These are phyloP conservation scores for Oostethus manadensis DNA, from an alignment of 2,113 vertebrate species.

Conservation along the genomic window DNA sequence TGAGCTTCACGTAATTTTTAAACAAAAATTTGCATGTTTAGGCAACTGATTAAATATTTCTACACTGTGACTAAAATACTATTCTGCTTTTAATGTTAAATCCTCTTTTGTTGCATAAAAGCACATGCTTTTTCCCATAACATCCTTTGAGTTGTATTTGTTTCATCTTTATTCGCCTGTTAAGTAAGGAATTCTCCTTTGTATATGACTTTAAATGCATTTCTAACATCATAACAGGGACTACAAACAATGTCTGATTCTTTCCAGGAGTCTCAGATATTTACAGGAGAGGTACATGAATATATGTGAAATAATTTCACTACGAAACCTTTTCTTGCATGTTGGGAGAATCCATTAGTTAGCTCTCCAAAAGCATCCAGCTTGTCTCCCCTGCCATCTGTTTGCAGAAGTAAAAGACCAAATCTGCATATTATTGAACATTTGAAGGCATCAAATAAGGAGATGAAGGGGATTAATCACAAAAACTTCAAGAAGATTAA, in stretches of 20 bases:
- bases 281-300: neutral
- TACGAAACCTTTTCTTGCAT: neutral
- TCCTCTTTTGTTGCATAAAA: neutral
- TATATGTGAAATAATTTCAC: too few relatives aligned
- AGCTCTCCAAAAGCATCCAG: slow-evolving; percentile 19
- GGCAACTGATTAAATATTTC: too few relatives aligned
- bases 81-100: slow-evolving; percentile 17
- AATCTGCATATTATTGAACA: slow-evolving; percentile 50
- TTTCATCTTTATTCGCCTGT: too few relatives aligned
- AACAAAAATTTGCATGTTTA: slow-evolving; percentile 30
- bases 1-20: slow-evolving; percentile 20
- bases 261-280: neutral
- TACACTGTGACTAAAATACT: too few relatives aligned
- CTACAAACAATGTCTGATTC: neutral
- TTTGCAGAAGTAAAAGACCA: slow-evolving; percentile 38
- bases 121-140: too few relatives aligned
- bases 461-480: slow-evolving; percentile 45
- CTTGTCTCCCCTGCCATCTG: slow-evolving; percentile 41
- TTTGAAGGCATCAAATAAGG: slow-evolving; percentile 43
- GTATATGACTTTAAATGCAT: too few relatives aligned
- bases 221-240: too few relatives aligned
- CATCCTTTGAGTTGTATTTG: too few relatives aligned
- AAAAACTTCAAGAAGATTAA: slow-evolving; percentile 57
- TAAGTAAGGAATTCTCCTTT: too few relatives aligned
- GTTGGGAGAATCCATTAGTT: slow-evolving; percentile 21